Evolutionary conservation across 2,888 invertebrate genomes (phyloP).

Genomic region (Cataglyphis altisquamis): DNA sequence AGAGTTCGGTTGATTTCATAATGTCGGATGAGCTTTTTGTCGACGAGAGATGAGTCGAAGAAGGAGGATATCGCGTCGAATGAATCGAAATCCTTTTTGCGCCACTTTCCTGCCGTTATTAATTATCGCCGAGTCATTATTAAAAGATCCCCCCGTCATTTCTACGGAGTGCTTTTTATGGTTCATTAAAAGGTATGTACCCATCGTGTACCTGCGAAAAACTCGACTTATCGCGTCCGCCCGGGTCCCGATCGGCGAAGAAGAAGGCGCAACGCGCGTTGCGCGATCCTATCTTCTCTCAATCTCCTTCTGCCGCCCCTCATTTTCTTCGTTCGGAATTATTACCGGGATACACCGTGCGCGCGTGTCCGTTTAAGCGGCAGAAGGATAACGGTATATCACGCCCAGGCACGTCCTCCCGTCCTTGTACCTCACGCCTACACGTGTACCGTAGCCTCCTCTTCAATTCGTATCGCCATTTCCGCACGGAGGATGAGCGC

Average conservation of each 20-base stretch:
- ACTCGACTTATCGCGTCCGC: conserved; percentile 43
- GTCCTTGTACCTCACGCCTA: conserved; percentile 64
- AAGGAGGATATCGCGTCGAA: conserved; percentile 37
- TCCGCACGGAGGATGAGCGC: conserved; percentile 56
- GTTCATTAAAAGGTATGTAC: conserved; percentile 50
- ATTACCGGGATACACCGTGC: conserved; percentile 63
- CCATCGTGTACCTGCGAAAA: conserved; percentile 39
- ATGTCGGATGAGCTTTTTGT: conserved; percentile 24
- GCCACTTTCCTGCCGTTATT: conserved; percentile 47
- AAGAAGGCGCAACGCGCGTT: conserved; percentile 21
- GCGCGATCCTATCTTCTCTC: conserved; percentile 33
- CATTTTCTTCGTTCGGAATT: conserved; percentile 61
- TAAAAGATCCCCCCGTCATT: conserved; percentile 47
- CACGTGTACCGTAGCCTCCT: conserved; percentile 55
- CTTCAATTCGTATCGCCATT: conserved; percentile 61
- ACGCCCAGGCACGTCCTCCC: conserved; percentile 54
- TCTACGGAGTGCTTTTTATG: conserved; percentile 44
- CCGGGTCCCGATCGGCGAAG: conserved; percentile 43
- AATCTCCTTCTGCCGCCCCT: conserved; percentile 45
- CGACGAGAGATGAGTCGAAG: background rate
- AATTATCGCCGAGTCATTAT: conserved; percentile 53
- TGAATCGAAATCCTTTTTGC: conserved; percentile 43
- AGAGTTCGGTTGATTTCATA: conserved; percentile 36
- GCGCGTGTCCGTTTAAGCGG: conserved; percentile 58
- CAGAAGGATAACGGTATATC: conserved; percentile 67